These are phyloP conservation scores for Oriolus oriolus DNA, from an alignment of 2,113 vertebrate genomes.

Conservation along the genomic window DNA sequence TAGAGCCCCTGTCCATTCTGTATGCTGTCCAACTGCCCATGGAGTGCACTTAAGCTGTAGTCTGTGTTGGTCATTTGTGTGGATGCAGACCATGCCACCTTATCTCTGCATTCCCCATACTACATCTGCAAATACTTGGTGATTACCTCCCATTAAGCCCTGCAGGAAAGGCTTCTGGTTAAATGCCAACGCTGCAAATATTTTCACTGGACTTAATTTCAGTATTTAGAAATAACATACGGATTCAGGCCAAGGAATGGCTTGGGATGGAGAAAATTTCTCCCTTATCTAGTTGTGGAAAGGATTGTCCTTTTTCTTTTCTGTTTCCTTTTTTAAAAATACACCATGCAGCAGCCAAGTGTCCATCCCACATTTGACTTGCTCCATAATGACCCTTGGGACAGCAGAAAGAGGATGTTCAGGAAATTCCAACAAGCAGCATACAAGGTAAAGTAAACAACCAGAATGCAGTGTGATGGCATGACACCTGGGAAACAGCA, in stretches of 20 bases:
- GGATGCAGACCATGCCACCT: background rate
- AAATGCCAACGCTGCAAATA: background rate
- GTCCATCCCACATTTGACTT: constrained; percentile 75
- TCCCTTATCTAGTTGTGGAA: background rate
- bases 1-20: background rate
- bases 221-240: background rate
- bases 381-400: constrained; percentile 73
- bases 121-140: background rate
- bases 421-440: constrained; percentile 83
- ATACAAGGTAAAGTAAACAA: constrained; percentile 77
- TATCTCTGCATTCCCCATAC: background rate
- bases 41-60: background rate
- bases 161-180: background rate
- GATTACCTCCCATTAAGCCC: background rate
- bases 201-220: background rate
- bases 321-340: background rate
- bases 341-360: background rate
- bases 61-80: background rate
- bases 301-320: background rate
- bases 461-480: background rate
- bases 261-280: background rate
- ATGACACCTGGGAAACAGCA: background rate
- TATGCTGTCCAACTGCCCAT: background rate
- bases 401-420: constrained; percentile 67
- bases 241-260: background rate